Evolutionary conservation across 2,888 invertebrate species (phyloP).

Genomic region (Mesochorus sp.): DNA sequence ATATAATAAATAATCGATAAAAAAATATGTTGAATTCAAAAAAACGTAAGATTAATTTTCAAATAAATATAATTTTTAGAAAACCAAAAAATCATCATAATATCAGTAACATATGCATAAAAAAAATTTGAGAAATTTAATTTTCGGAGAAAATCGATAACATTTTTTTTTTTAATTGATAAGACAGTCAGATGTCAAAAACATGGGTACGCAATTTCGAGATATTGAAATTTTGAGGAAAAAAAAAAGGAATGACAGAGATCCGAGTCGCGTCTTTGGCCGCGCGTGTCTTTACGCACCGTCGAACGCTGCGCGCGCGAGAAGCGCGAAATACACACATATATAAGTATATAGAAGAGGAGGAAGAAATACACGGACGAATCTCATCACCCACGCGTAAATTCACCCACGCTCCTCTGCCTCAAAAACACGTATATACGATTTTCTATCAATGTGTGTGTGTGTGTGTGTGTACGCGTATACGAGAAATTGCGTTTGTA

Average conservation of each 20-base stretch:
- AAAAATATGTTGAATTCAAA: no score
- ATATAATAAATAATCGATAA: no score
- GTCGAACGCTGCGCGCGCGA: slow-evolving; percentile 33
- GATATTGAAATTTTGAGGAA: background rate
- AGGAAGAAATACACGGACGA: slow-evolving; percentile 50
- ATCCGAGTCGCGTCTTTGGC: slow-evolving; percentile 27
- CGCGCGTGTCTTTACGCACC: slow-evolving; percentile 51
- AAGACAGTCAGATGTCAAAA: no score
- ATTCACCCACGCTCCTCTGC: slow-evolving; percentile 62
- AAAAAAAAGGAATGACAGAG: slow-evolving; percentile 16
- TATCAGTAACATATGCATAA: background rate
- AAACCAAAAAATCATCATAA: background rate
- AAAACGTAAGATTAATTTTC: no score
- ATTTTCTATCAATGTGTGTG: no score
- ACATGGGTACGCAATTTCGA: background rate
- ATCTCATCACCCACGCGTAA: slow-evolving; percentile 62
- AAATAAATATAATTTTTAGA: no score
- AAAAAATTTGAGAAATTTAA: background rate
- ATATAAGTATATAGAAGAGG: no score
- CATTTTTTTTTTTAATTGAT: no score
- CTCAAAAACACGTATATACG: background rate
- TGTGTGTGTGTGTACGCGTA: background rate
- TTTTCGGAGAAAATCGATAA: background rate
- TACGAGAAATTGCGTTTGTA: slow-evolving; percentile 28
- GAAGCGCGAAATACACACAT: slow-evolving; percentile 34